phyloP scores from a whole-genome alignment of 2,888 invertebrate genomes.

The Caprella mutica region DNA sequence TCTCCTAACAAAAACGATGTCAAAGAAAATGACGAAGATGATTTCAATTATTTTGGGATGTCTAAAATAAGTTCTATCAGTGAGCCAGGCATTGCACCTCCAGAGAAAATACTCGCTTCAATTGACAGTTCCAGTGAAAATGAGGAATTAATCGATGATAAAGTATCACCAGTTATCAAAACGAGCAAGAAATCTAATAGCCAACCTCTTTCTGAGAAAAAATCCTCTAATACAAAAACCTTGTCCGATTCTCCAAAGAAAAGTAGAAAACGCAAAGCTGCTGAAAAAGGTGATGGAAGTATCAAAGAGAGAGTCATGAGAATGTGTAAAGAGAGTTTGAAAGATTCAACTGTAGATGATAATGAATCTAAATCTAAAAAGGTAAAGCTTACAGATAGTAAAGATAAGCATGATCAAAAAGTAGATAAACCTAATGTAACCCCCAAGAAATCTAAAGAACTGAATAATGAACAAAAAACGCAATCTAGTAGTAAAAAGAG shows the following conservation, averaged over 20 bases:
- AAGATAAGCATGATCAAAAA: neutral
- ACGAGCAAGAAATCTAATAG: too few species aligned
- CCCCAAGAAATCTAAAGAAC: neutral
- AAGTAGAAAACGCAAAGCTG: neutral
- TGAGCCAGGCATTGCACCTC: neutral
- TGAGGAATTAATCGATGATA: too few species aligned
- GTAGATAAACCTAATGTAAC: neutral
- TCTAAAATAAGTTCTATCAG: too few species aligned
- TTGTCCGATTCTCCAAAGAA: neutral
- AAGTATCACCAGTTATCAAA: too few species aligned
- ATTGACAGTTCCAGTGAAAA: constrained; percentile 8
- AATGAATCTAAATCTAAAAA: neutral
- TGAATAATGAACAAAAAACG: neutral
- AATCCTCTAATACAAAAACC: neutral
- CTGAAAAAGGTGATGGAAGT: neutral
- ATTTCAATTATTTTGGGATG: neutral
- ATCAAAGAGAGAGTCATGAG: too few species aligned
- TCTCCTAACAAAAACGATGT: constrained; percentile 25
- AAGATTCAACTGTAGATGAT: neutral
- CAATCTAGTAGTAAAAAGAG: neutral
- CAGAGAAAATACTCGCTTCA: constrained; percentile 5
- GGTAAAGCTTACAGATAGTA: neutral
- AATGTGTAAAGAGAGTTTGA: neutral
- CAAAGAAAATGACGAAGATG: neutral
- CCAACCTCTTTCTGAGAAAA: too few species aligned